phyloP scores from a whole-genome alignment of 2,888 invertebrate species.

The Athrips mouffetella region DNA sequence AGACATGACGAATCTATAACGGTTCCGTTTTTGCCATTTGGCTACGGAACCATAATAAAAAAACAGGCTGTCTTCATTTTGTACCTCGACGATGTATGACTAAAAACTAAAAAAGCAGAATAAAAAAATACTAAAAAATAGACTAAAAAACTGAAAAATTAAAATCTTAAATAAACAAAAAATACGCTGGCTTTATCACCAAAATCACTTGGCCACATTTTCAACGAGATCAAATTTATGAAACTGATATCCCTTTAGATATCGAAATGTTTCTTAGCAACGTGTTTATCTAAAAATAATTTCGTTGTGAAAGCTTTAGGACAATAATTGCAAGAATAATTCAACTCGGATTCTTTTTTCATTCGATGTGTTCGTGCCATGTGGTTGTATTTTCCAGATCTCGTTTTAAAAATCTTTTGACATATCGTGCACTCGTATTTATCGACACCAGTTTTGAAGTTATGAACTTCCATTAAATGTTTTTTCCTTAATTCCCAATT shows the following conservation, averaged over 20 bases:
- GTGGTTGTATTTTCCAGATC: conserved; percentile 69
- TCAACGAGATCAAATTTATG: not conserved
- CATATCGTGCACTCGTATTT: conserved; percentile 66
- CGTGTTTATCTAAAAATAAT: conserved; percentile 74
- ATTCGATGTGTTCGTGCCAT: conserved; percentile 65
- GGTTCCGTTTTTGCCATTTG: too few relatives aligned
- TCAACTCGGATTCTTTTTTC: conserved; percentile 65
- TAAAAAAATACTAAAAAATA: too few relatives aligned
- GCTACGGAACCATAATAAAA: too few relatives aligned
- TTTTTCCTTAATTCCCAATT: conserved; percentile 67
- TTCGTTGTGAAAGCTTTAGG: conserved; percentile 75
- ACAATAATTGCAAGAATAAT: conserved; percentile 70
- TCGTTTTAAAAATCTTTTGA: conserved; percentile 64
- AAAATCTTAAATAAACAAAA: too few relatives aligned
- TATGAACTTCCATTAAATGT: conserved; percentile 66
- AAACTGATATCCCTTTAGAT: too few relatives aligned
- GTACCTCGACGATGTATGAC: too few relatives aligned
- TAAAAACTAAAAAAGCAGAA: too few relatives aligned
- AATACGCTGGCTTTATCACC: too few relatives aligned
- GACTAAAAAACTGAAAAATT: too few relatives aligned
- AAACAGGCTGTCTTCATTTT: too few relatives aligned
- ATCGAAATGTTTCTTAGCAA: conserved; percentile 74
- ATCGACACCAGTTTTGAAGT: conserved; percentile 62
- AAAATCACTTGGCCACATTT: too few relatives aligned
- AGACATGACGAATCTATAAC: too few relatives aligned